Conservation (phyloP, 2,888 invertebrate species). For the Drosophila vallismaia region DNA sequence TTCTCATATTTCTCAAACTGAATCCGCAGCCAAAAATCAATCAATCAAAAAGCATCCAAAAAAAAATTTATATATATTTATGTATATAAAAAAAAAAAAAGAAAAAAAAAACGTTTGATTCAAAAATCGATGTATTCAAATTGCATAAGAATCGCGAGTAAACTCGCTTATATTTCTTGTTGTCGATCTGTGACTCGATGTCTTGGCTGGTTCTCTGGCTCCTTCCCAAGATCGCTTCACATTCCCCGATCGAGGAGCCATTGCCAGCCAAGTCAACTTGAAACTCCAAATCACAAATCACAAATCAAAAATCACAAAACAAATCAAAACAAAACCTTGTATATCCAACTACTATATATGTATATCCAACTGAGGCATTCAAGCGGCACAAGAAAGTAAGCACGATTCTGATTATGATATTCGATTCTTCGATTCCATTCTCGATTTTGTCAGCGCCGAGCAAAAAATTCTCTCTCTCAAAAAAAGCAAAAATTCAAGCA, state of each 20-base stretch:
- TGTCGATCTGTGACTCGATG: not conserved
- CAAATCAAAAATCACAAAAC: too few relatives aligned
- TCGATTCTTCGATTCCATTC: not conserved
- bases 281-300: too few relatives aligned
- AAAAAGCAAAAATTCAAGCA: not conserved
- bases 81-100: too few relatives aligned
- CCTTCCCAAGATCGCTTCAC: not conserved
- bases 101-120: conserved; percentile 33
- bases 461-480: not conserved
- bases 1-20: conserved; percentile 56
- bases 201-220: conserved; percentile 24
- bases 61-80: not conserved
- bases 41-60: conserved; percentile 37
- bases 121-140: conserved; percentile 45
- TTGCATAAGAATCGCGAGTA: conserved; percentile 47
- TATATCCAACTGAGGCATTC: too few relatives aligned
- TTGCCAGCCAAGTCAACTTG: not conserved
- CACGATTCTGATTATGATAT: conserved; percentile 13
- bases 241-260: conserved; percentile 13
- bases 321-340: too few relatives aligned
- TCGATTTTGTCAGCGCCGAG: conserved; percentile 14
- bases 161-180: conserved; percentile 6
- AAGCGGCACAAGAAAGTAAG: conserved; percentile 11
- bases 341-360: too few relatives aligned
- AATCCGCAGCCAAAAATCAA: conserved; percentile 41